Evolutionary conservation across 2,113 vertebrate genomes (phyloP).

Genomic region (Tringa solitaria): DNA sequence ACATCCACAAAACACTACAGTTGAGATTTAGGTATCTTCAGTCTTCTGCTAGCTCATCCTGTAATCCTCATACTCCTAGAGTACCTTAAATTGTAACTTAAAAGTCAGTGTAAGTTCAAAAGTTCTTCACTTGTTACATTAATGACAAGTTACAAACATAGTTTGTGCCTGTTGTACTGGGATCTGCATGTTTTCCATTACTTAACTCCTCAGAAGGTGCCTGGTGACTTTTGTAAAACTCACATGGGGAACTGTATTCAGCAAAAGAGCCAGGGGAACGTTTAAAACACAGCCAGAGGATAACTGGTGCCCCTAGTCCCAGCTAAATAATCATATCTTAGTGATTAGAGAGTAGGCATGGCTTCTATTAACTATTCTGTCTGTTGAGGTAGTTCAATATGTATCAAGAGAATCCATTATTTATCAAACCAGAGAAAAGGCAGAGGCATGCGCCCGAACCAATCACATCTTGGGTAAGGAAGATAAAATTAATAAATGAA

Average conservation of each 20-base stretch:
- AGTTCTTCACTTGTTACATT: background rate
- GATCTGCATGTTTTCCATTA: background rate
- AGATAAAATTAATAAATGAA: background rate
- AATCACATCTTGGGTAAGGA: background rate
- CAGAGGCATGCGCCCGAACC: background rate
- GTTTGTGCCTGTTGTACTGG: background rate
- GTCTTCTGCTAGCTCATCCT: background rate
- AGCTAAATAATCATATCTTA: background rate
- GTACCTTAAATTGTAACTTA: background rate
- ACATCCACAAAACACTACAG: background rate
- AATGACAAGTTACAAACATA: background rate
- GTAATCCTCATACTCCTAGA: background rate
- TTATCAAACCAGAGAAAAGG: background rate
- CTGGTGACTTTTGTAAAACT: background rate
- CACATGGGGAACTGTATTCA: background rate
- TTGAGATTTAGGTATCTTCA: background rate
- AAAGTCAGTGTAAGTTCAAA: background rate
- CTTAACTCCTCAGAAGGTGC: background rate
- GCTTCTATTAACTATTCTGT: background rate
- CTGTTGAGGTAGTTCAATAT: background rate
- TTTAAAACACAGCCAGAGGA: background rate
- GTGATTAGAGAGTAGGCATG: fast-evolving
- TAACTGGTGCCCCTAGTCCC: background rate
- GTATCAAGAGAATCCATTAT: background rate
- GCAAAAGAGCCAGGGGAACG: background rate